Evolutionary conservation across 2,113 vertebrate genomes (phyloP).

Genomic region (Mesoclemmys tuberculata): DNA sequence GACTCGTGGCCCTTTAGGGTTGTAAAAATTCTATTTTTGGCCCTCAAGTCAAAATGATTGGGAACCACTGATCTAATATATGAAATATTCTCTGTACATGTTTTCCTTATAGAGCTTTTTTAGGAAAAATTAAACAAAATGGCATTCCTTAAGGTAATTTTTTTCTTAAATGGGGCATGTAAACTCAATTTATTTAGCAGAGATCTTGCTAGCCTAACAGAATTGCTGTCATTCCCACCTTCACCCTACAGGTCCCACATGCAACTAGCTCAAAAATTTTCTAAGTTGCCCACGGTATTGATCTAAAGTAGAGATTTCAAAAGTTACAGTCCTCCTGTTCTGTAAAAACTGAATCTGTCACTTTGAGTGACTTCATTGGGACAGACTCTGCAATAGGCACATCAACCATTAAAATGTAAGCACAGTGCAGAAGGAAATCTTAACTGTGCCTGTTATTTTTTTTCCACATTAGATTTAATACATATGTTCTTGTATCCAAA

Average conservation of each 20-base stretch:
- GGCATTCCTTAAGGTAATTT: not conserved
- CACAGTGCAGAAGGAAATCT: not conserved
- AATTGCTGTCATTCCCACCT: conserved; percentile 22
- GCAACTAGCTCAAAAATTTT: conserved; percentile 24
- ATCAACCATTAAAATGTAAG: not conserved
- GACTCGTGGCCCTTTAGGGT: too few species aligned
- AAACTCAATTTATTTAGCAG: not conserved
- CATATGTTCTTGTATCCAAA: not conserved
- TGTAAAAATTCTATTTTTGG: too few species aligned
- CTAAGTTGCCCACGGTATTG: conserved; percentile 9
- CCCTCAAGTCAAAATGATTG: too few species aligned
- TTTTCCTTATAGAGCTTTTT: not conserved
- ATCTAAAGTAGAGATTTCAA: not conserved
- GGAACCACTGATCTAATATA: not conserved
- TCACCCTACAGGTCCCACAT: not conserved
- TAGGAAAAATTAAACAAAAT: conserved; percentile 20
- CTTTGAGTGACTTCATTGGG: not conserved
- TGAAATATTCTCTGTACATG: not conserved
- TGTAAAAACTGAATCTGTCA: not conserved
- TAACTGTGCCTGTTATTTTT: not conserved
- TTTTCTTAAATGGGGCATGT: not conserved
- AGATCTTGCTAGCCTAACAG: conserved; percentile 15
- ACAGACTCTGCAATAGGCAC: not conserved
- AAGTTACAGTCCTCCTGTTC: not conserved
- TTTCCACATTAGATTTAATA: not conserved